phyloP scores from a whole-genome alignment of 2,113 vertebrate genomes.

The Ibidorhyncha struthersii region DNA sequence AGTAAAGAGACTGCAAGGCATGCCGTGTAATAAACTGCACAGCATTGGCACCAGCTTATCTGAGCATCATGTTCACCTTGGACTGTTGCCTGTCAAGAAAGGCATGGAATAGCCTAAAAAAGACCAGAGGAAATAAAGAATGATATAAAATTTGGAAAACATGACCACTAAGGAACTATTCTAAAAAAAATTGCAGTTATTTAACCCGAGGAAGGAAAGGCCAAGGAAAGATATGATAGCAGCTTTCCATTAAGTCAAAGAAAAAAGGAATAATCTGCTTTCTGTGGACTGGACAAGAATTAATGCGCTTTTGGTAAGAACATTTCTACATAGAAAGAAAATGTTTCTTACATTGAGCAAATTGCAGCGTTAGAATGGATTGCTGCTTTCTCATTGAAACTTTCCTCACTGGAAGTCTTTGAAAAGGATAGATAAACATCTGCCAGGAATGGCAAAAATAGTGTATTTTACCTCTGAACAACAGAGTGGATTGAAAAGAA shows the following conservation, averaged over 20 bases:
- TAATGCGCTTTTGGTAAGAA: neutral
- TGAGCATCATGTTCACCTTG: neutral
- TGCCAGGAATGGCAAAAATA: neutral
- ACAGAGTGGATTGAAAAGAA: neutral
- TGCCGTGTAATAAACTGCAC: neutral
- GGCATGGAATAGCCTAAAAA: neutral
- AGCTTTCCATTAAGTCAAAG: conserved; percentile 6
- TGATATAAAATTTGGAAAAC: conserved; percentile 11
- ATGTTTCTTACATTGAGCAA: neutral
- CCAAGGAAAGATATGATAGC: conserved; percentile 2
- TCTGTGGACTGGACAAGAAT: neutral
- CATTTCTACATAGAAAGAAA: conserved; percentile 3
- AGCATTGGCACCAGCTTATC: neutral
- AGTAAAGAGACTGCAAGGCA: neutral
- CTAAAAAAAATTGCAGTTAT: neutral
- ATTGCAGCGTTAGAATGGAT: neutral
- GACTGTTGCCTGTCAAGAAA: neutral
- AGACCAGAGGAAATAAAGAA: conserved; percentile 11
- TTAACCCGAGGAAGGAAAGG: conserved; percentile 27
- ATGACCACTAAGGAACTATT: neutral
- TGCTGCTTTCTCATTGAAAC: conserved; percentile 1
- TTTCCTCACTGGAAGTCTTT: neutral
- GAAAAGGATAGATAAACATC: neutral
- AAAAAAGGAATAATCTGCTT: conserved; percentile 9
- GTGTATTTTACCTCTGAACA: neutral